A percentile compares a stretch with the other conserved stretches of the same genome.
These are phyloP conservation scores for Hyaena hyaena DNA, from an alignment of 2,113 vertebrate genomes.

Conservation along the genomic window DNA sequence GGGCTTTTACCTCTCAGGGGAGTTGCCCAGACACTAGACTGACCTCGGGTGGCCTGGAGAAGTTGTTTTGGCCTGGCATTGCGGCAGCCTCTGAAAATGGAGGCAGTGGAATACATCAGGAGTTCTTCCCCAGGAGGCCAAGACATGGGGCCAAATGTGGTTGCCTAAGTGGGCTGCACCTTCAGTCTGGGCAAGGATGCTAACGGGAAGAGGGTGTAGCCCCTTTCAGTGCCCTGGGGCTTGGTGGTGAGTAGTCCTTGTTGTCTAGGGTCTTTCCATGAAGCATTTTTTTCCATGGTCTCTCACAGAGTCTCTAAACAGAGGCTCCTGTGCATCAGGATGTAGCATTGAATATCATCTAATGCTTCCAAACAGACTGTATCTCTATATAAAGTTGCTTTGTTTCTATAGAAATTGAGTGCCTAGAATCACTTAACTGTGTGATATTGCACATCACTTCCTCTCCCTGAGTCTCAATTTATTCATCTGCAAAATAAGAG, in stretches of 20 bases:
- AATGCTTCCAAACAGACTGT: neutral
- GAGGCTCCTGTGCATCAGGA: neutral
- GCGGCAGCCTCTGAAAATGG: neutral
- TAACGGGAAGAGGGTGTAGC: neutral
- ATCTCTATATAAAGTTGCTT: neutral
- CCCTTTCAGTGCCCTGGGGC: neutral
- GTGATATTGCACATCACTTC: neutral
- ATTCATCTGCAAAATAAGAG: conserved; percentile 13
- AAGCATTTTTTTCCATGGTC: neutral
- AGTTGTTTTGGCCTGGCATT: neutral
- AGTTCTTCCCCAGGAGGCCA: neutral
- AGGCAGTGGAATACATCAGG: neutral
- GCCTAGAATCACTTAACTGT: neutral
- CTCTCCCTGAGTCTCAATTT: neutral
- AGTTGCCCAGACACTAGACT: neutral
- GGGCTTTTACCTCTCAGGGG: neutral
- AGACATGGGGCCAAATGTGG: neutral
- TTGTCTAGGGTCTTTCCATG: neutral
- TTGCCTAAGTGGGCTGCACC: neutral
- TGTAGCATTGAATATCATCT: neutral
- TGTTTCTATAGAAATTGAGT: conserved; percentile 4
- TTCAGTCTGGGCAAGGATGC: neutral
- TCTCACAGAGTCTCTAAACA: neutral
- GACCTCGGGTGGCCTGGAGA: neutral
- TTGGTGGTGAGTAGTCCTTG: neutral